Percentiles rank a stretch among this genome's conserved stretches.
phyloP scores from a whole-genome alignment of 2,888 invertebrate species.

The Pollenia angustigena region DNA sequence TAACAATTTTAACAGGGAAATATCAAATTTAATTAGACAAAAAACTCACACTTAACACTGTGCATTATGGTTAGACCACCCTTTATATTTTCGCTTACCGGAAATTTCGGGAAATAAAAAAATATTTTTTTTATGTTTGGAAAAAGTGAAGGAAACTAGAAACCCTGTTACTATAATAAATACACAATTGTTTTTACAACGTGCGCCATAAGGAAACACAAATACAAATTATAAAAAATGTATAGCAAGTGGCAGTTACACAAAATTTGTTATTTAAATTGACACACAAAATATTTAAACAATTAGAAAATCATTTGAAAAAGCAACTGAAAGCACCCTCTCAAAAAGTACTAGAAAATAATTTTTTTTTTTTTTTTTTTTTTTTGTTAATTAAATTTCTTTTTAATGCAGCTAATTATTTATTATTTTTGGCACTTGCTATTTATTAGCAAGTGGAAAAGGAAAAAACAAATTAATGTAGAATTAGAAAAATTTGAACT shows the following conservation, averaged over 20 bases:
- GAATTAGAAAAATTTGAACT: neutral
- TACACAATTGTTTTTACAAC: neutral
- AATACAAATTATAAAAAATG: slow-evolving; percentile 40
- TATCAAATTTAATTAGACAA: too few species aligned
- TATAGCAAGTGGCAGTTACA: slow-evolving; percentile 29
- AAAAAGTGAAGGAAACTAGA: too few species aligned
- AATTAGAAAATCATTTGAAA: slow-evolving; percentile 26
- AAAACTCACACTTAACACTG: too few species aligned
- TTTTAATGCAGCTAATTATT: slow-evolving; percentile 32
- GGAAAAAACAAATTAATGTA: slow-evolving; percentile 32
- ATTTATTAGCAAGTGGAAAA: slow-evolving; percentile 12
- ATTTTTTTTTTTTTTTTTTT: slow-evolving; percentile 14
- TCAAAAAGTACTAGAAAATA: neutral
- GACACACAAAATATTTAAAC: slow-evolving; percentile 25
- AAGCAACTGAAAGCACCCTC: slow-evolving; percentile 17
- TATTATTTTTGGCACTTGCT: slow-evolving; percentile 49
- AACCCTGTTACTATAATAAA: too few species aligned
- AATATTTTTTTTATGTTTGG: too few species aligned
- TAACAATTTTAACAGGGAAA: too few species aligned
- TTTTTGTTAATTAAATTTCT: slow-evolving; percentile 2
- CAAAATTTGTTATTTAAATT: slow-evolving; percentile 26
- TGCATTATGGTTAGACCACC: too few species aligned
- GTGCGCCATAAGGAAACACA: neutral
- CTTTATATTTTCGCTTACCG: neutral
- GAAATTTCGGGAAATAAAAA: too few species aligned